Percentiles rank a stretch among this genome's conserved stretches.
Conservation (phyloP, 2,113 vertebrate species). For the Eira barbara region DNA sequence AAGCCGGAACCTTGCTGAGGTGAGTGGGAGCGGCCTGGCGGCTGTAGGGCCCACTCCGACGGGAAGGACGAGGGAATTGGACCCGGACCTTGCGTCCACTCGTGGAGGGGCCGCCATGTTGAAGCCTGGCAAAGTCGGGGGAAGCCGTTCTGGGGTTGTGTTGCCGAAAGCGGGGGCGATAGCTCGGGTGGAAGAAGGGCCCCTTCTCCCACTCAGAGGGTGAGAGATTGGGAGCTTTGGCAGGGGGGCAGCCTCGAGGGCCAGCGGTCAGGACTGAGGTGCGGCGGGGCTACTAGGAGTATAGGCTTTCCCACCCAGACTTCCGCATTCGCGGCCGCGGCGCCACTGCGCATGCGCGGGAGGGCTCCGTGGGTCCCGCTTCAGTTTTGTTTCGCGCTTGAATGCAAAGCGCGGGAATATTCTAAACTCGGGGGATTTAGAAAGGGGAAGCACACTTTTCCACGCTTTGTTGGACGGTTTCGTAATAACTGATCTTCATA, state of each 20-base stretch:
- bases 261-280: fast-evolving
- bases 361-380: fast-evolving
- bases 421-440: fast-evolving
- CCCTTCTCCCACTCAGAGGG: no score
- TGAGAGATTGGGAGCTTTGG: no score
- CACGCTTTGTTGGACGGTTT: not conserved
- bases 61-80: not conserved
- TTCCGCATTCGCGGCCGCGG: not conserved
- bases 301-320: fast-evolving
- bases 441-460: not conserved
- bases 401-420: not conserved
- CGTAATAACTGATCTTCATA: not conserved
- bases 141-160: not conserved
- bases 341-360: constrained; percentile 13
- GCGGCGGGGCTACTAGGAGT: fast-evolving
- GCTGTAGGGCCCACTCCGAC: not conserved
- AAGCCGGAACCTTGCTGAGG: not conserved
- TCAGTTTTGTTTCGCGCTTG: fast-evolving
- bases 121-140: not conserved
- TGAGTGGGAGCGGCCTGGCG: not conserved
- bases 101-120: constrained; percentile 50
- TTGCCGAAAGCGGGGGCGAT: not conserved
- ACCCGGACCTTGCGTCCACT: fast-evolving
- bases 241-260: fast-evolving
- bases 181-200: not conserved